phyloP scores from a whole-genome alignment of 2,888 invertebrate species.

The Lasioglossum calceatum region DNA sequence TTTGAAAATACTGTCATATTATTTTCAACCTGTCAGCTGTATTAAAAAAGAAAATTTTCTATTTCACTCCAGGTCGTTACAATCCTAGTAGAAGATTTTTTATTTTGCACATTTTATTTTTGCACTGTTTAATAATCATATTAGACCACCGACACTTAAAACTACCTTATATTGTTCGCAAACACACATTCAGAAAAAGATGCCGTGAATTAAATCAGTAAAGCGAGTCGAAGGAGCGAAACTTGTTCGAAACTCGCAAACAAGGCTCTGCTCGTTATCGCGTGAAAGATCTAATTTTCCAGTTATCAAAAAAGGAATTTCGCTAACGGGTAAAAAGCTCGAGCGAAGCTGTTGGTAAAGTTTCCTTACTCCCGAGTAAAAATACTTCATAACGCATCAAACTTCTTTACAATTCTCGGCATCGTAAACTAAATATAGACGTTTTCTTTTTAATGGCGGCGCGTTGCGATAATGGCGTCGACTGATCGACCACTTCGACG shows the following conservation, averaged over 20 bases:
- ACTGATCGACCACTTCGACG: constrained; percentile 20
- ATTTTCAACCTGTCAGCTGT: too few species aligned
- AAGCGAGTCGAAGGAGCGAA: neutral
- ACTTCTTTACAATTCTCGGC: constrained; percentile 10
- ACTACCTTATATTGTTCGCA: neutral
- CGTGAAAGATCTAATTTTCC: neutral
- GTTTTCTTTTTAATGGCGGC: constrained; percentile 25
- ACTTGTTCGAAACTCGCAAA: neutral
- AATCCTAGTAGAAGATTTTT: too few species aligned
- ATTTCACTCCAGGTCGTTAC: too few species aligned
- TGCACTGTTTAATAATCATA: too few species aligned
- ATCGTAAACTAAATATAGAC: neutral
- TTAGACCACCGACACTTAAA: too few species aligned
- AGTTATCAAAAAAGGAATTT: neutral
- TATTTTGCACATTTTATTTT: too few species aligned
- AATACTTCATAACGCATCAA: constrained; percentile 3
- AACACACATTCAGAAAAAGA: neutral
- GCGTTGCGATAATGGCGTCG: constrained; percentile 25
- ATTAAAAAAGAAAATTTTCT: too few species aligned
- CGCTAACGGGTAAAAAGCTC: neutral
- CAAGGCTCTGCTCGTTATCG: neutral
- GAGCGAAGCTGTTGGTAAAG: neutral
- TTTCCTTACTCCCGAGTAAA: constrained; percentile 4
- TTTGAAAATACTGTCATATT: too few species aligned
- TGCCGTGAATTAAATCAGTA: neutral